Conservation (phyloP, 2,797 vertebrate species). For the Apodemus agrarius region DNA sequence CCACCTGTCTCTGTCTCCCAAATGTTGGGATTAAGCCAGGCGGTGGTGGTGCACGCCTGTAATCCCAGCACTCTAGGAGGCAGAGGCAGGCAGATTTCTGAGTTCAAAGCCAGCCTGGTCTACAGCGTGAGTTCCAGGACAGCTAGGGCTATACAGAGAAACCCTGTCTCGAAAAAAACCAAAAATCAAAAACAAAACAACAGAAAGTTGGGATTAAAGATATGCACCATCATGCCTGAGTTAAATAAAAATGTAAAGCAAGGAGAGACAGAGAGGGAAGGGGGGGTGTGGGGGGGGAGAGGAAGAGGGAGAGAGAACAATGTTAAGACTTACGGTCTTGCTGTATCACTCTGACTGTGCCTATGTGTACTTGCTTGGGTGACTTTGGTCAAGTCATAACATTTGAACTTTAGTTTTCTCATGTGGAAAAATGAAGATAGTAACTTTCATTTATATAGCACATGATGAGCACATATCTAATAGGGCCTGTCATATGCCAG, state of each 20-base stretch:
- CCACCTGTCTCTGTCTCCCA: not conserved
- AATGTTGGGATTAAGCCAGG: not conserved
- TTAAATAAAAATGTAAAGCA: not conserved
- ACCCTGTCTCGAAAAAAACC: too few relatives aligned
- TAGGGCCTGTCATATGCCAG: not conserved
- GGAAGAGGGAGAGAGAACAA: too few relatives aligned
- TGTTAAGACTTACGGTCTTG: not conserved
- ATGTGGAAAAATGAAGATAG: constrained; percentile 24
- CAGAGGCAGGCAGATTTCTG: too few relatives aligned
- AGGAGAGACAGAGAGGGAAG: not conserved
- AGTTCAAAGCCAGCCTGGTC: too few relatives aligned
- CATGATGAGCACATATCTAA: not conserved
- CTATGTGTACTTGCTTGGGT: not conserved
- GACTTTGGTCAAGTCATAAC: constrained; percentile 15
- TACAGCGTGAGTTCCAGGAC: too few relatives aligned
- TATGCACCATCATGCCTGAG: not conserved
- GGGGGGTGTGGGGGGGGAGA: too few relatives aligned
- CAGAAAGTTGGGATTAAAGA: too few relatives aligned
- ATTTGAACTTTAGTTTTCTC: constrained; percentile 52
- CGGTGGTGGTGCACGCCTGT: too few relatives aligned
- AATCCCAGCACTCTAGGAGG: too few relatives aligned
- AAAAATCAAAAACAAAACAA: too few relatives aligned
- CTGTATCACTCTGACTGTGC: not conserved
- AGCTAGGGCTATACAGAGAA: too few relatives aligned
- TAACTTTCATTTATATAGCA: constrained; percentile 28